Conservation (phyloP, 2,888 invertebrate species). For the Herminia tarsipennalis region DNA sequence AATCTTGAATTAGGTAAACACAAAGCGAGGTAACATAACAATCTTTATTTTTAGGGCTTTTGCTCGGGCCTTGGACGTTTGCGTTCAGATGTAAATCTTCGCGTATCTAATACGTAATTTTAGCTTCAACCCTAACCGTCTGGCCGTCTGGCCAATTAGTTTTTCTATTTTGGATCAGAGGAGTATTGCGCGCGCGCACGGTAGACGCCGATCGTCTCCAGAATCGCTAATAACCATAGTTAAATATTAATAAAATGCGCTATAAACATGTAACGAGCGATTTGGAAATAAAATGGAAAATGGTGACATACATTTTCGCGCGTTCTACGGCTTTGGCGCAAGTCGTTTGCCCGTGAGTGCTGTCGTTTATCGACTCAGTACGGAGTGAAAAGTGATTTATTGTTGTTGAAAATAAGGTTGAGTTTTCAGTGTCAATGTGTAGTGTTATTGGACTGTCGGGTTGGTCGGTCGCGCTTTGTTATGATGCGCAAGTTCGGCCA, state of each 20-base stretch:
- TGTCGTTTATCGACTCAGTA: constrained; percentile 6
- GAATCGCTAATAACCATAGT: constrained; percentile 45
- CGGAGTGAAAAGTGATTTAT: constrained; percentile 39
- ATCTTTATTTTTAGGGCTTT: constrained; percentile 50
- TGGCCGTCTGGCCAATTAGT: constrained; percentile 76
- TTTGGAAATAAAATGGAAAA: constrained; percentile 45
- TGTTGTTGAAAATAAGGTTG: constrained; percentile 29
- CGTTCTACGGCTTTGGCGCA: constrained; percentile 31
- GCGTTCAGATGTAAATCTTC: constrained; percentile 53
- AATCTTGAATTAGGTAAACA: constrained; percentile 15
- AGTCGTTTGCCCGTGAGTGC: constrained; percentile 15
- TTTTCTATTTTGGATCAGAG: constrained; percentile 75
- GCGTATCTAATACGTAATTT: constrained; percentile 61
- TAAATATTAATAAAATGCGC: constrained; percentile 56
- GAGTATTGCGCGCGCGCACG: constrained; percentile 56
- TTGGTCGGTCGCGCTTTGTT: constrained; percentile 45
- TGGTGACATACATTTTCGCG: constrained; percentile 45
- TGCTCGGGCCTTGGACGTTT: constrained; percentile 37
- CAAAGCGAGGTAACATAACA: constrained; percentile 23
- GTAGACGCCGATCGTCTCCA: constrained; percentile 50
- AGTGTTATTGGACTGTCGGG: constrained; percentile 41
- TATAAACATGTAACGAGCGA: constrained; percentile 49
- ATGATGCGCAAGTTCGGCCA: constrained; percentile 44
- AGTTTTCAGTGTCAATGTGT: constrained; percentile 31
- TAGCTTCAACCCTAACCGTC: constrained; percentile 71